These are phyloP conservation scores for Perdita meconis DNA, from an alignment of 2,888 invertebrate genomes.

Conservation along the genomic window DNA sequence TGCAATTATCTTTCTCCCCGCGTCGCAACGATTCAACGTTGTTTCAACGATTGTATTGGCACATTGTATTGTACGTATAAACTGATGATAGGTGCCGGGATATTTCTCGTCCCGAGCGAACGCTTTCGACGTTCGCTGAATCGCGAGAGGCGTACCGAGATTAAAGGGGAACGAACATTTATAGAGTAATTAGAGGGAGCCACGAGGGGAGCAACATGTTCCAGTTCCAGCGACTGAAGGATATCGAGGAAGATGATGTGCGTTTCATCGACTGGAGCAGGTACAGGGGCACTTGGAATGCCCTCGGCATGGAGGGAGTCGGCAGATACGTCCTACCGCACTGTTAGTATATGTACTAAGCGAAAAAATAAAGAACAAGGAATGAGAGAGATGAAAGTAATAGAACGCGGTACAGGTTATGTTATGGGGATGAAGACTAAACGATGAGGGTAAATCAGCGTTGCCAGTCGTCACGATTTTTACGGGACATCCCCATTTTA, in stretches of 20 bases:
- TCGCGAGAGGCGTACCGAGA: too few relatives aligned
- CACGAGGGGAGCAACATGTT: conserved; percentile 3
- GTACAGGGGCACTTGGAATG: conserved; percentile 87
- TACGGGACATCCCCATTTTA: too few relatives aligned
- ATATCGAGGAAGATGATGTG: conserved; percentile 11
- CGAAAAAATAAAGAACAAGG: background rate
- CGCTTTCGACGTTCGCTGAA: too few relatives aligned
- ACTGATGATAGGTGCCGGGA: too few relatives aligned
- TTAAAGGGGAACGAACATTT: too few relatives aligned
- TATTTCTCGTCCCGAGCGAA: too few relatives aligned
- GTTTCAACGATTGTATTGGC: too few relatives aligned
- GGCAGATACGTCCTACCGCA: conserved; percentile 87
- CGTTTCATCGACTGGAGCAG: conserved; percentile 41
- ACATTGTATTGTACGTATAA: too few relatives aligned
- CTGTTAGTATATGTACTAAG: conserved; percentile 83
- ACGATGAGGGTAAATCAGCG: background rate
- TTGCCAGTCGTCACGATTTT: too few relatives aligned
- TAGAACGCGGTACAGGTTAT: background rate
- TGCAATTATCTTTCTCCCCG: background rate
- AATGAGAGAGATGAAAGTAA: background rate
- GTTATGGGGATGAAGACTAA: background rate
- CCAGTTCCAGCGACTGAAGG: background rate
- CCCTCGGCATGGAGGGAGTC: conserved; percentile 87
- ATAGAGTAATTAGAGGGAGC: background rate
- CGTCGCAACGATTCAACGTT: background rate